Evolutionary conservation across 1,140 invertebrate genomes (phyloP).

Genomic region (Tetranychus cinnabarinus): DNA sequence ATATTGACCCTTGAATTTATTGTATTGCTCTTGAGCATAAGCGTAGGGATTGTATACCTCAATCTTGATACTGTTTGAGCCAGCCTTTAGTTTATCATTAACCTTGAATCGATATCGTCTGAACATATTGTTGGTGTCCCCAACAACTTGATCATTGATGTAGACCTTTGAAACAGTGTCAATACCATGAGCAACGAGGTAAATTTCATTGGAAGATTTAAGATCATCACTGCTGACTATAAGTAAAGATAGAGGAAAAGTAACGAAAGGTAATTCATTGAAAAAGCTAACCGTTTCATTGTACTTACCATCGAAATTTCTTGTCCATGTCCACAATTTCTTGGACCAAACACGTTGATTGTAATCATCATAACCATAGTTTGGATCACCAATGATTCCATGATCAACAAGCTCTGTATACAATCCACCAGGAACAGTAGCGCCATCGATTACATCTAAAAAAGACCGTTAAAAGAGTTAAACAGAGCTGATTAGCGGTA

Average conservation of each 20-base stretch:
- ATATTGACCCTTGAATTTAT: conserved; percentile 23
- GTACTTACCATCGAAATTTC: conserved; percentile 19
- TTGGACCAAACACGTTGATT: conserved; percentile 53
- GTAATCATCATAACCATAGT: conserved; percentile 53
- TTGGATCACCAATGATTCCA: conserved; percentile 35
- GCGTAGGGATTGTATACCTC: conserved; percentile 47
- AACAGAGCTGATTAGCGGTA: neutral
- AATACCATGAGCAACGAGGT: conserved; percentile 51
- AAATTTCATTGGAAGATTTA: conserved; percentile 19
- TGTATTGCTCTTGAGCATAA: conserved; percentile 32
- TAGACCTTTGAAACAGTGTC: conserved; percentile 54
- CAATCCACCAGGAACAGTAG: conserved; percentile 52
- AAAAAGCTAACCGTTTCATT: neutral
- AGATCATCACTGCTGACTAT: conserved; percentile 13
- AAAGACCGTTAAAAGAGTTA: neutral
- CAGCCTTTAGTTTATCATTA: conserved; percentile 27
- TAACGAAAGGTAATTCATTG: no score
- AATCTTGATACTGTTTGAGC: conserved; percentile 38
- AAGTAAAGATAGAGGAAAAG: neutral
- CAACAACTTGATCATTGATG: conserved; percentile 42
- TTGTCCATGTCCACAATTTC: conserved; percentile 45
- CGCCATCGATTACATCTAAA: conserved; percentile 5
- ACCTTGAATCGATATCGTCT: conserved; percentile 50
- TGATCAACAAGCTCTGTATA: conserved; percentile 45
- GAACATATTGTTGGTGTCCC: conserved; percentile 66